Evolutionary conservation across 2,888 invertebrate genomes (phyloP), one percentile per base, ranked within the genome.

Genomic region (Plebejus argus): DNA sequence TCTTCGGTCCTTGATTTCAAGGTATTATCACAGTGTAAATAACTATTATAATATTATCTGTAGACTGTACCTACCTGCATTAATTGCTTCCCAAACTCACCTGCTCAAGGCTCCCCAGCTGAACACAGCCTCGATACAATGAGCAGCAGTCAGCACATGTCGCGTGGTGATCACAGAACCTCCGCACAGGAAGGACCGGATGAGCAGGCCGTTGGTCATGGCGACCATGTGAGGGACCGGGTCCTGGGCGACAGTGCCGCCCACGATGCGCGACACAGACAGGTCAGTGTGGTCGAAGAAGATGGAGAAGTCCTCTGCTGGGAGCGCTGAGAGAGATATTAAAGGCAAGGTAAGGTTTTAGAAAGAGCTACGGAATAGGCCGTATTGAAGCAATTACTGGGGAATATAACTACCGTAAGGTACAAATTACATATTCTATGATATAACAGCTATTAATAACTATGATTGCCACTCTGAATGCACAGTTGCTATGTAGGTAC

Each of bases 121-220:
- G 84, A 82, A 85, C 0, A 84, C 86, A 49, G 86, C 84, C 0
- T 76, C 85, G 76, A 91, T 87, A 79, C 92, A 92, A 76, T 92
- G 91, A 0, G 92, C 91, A 1, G 92, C 92, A 0, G 91, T 91
- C 18, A 91, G 83, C 1, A 91, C 84, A 23, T 84, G 84, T 0
- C 87, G 80, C 0, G 28, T 77, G 1, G 82, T 74, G 70, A 92
- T 78, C 6, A 91, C 72, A 20, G 91, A 91, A 0, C 85, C 91
- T 0, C 91, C 91, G 78, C 91, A 92, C 3, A 88, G 5, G 77
- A 84, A 81, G 66, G 76, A 80, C 33, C 83, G 80, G 8, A 82
- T 2, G 7, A 83, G 2, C 1, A 77, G 8, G 0, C 86, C 85
- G 10, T 71, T 77, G 70, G 80, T 79, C 56, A 87, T 71, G 0